These are phyloP conservation scores for Seriola rivoliana DNA, from an alignment of 2,113 vertebrate species.

Conservation along the genomic window DNA sequence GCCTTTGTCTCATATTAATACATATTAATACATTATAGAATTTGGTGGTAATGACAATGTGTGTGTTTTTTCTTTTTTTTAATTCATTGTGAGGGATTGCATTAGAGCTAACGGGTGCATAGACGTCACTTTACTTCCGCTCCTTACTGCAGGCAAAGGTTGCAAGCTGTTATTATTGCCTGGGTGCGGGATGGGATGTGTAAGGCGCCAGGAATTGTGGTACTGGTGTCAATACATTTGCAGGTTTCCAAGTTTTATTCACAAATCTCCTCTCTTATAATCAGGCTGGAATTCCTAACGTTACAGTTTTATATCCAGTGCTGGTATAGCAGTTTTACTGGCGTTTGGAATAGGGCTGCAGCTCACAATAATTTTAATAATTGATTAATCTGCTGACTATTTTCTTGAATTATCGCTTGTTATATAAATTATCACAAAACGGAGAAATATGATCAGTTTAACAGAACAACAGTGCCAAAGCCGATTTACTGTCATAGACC, in stretches of 20 bases:
- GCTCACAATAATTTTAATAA: neutral
- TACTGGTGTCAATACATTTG: neutral
- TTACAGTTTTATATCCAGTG: neutral
- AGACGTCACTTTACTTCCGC: conserved; percentile 48
- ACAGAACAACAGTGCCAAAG: neutral
- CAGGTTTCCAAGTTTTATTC: neutral
- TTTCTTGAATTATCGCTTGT: neutral
- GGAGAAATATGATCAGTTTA: neutral
- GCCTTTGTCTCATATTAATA: neutral
- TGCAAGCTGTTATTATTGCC: conserved; percentile 8
- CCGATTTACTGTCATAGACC: neutral
- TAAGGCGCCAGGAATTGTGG: neutral
- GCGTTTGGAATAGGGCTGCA: neutral
- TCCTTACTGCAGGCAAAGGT: conserved; percentile 21
- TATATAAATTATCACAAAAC: neutral
- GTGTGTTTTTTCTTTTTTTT: neutral
- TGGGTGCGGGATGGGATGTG: conserved; percentile 9
- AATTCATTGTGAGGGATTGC: conserved; percentile 25
- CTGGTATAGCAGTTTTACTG: neutral
- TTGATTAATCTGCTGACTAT: neutral
- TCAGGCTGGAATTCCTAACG: neutral
- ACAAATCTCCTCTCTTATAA: neutral
- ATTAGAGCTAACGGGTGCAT: conserved; percentile 7
- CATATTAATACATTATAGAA: neutral
- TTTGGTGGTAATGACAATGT: neutral